Evolutionary conservation across 2,888 invertebrate genomes (phyloP).

Genomic region (Papilio demoleus): DNA sequence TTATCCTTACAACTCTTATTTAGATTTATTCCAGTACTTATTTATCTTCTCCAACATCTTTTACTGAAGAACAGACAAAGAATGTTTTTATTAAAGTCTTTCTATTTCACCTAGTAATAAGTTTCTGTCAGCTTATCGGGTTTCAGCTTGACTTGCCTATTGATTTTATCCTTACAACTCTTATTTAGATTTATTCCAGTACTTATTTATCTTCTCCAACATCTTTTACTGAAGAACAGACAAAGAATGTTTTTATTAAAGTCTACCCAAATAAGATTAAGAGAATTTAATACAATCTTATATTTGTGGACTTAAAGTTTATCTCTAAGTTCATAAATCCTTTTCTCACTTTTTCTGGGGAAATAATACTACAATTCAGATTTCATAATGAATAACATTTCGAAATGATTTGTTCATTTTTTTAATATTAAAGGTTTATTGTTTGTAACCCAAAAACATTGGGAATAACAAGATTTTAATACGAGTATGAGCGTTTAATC

Average conservation of each 20-base stretch:
- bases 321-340: too few relatives aligned
- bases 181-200: slow-evolving; percentile 62
- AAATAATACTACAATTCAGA: background rate
- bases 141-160: slow-evolving; percentile 53
- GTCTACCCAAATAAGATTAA: slow-evolving; percentile 47
- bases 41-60: slow-evolving; percentile 53
- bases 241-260: slow-evolving; percentile 52
- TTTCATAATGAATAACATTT: background rate
- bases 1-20: slow-evolving; percentile 54
- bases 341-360: background rate
- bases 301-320: too few relatives aligned
- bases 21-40: slow-evolving; percentile 65
- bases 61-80: slow-evolving; percentile 53
- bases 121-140: slow-evolving; percentile 54
- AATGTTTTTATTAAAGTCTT: slow-evolving; percentile 50
- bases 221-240: slow-evolving; percentile 53
- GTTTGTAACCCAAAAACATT: background rate
- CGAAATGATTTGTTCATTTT: background rate
- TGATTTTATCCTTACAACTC: slow-evolving; percentile 62
- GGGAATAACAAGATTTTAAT: slow-evolving; percentile 47
- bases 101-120: slow-evolving; percentile 51
- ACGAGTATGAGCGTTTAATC: slow-evolving; percentile 48
- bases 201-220: slow-evolving; percentile 55
- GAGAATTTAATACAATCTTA: background rate
- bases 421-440: background rate